These are phyloP conservation scores for Cettia cetti DNA, from an alignment of 2,113 vertebrate species.

Conservation along the genomic window DNA sequence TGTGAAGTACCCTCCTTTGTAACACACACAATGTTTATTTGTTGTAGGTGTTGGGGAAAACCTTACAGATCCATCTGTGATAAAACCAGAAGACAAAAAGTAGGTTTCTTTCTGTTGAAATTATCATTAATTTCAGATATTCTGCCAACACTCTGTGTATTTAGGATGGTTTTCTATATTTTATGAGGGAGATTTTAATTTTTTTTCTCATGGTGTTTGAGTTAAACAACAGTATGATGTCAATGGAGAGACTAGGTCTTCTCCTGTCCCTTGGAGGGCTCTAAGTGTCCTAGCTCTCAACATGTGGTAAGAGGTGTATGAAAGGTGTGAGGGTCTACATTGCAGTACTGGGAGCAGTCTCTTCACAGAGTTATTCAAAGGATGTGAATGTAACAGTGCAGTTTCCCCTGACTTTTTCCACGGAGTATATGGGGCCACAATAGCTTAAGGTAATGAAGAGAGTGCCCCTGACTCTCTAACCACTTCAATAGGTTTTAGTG, in stretches of 20 bases:
- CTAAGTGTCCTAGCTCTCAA: neutral
- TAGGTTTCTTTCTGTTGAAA: slow-evolving; percentile 67
- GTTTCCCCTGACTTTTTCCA: neutral
- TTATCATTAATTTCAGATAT: neutral
- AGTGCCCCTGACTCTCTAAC: neutral
- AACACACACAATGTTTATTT: slow-evolving; percentile 34
- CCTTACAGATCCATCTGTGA: slow-evolving; percentile 94
- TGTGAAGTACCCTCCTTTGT: slow-evolving; percentile 12
- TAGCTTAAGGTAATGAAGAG: neutral
- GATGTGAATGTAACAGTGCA: neutral
- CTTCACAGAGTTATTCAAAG: neutral
- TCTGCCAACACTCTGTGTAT: neutral
- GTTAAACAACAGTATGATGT: neutral
- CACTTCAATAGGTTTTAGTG: fast-evolving
- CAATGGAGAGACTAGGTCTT: fast-evolving
- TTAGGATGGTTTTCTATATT: neutral
- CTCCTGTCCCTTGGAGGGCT: neutral
- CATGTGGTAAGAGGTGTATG: too few relatives aligned
- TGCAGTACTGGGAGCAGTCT: neutral
- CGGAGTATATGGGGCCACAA: neutral
- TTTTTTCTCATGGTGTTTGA: neutral
- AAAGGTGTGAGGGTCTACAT: neutral
- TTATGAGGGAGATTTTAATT: neutral
- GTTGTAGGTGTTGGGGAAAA: slow-evolving; percentile 87
- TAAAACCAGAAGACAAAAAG: slow-evolving; percentile 89